These are phyloP conservation scores for Gallinago paraguaiae DNA, from an alignment of 2,113 vertebrate genomes.

Conservation along the genomic window DNA sequence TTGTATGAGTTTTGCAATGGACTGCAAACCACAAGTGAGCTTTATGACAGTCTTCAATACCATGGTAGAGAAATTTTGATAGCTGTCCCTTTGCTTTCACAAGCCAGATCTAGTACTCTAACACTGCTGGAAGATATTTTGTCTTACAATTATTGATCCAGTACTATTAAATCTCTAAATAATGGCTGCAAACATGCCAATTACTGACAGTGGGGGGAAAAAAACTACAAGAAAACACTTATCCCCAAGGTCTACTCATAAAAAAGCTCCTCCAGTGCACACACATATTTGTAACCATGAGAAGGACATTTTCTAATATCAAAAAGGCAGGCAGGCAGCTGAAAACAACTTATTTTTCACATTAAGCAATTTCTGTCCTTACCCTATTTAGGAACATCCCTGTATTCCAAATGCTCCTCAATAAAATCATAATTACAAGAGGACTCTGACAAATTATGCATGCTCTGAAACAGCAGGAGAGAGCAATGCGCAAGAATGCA, in stretches of 20 bases:
- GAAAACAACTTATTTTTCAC: conserved; percentile 31
- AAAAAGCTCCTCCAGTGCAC: conserved; percentile 22
- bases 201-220: conserved; percentile 6
- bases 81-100: neutral
- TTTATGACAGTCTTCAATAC: neutral
- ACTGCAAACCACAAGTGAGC: neutral
- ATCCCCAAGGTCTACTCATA: conserved; percentile 11
- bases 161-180: conserved; percentile 23
- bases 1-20: neutral
- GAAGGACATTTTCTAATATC: conserved; percentile 5
- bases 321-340: conserved; percentile 1
- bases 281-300: conserved; percentile 4
- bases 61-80: neutral
- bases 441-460: neutral
- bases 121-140: neutral
- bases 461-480: neutral
- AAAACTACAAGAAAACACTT: neutral
- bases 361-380: neutral
- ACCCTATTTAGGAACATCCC: neutral
- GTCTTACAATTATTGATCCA: conserved; percentile 37
- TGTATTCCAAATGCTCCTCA: neutral
- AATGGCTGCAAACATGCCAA: conserved; percentile 47
- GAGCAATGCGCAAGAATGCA: neutral
- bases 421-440: conserved; percentile 1
- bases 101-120: neutral